Evolutionary conservation across 2,113 vertebrate genomes (phyloP), one percentile per base, ranked within the genome.

Genomic region (Chloroceryle aenea): DNA sequence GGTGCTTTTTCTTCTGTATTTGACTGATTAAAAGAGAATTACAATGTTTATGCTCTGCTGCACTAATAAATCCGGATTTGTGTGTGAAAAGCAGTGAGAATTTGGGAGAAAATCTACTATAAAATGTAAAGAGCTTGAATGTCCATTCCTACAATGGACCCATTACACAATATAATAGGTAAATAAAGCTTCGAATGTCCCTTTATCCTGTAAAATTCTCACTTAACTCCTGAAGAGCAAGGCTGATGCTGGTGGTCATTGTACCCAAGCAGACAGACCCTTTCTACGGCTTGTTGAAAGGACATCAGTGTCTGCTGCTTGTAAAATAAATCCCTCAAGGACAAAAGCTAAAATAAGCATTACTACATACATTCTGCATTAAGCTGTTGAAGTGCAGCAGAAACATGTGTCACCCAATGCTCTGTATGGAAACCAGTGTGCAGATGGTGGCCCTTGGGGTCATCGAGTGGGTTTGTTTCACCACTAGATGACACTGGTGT

Each of bases 401-500:
- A 86, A 88, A n/a, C 71, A 55, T 2, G 4, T 45, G 64, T 21
- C 1, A 4, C 73, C 52, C 55, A 52, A 2, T 6, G 52, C 14
- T 15, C 79, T 19, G 21, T 9, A 22, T 18, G 75, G 59, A 80
- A 84, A 71, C 50, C 56, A 34, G 48, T 4, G 52, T 73, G 71
- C 62, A 80, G 71, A 21, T 29, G 48, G 43, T 48, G 83, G 83
- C 45, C 55, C 52, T 18, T 61, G 43, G 77, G 29, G 74, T 27
- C 53, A 72, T 5, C 0, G 2, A 55, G 66, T 32, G 78, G 89
- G 80, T 36, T 78, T 43, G 8, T 68, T 93, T 93, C 77, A 78
- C 93, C 93, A 90, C 91, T 85, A 97, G 93, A 48, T 94, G 93
- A 95, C 93, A 85, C 55, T 85, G 56, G 5, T 78, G 84, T 14